Conservation (phyloP, 2,888 invertebrate species). For the Hartigia nigra region DNA sequence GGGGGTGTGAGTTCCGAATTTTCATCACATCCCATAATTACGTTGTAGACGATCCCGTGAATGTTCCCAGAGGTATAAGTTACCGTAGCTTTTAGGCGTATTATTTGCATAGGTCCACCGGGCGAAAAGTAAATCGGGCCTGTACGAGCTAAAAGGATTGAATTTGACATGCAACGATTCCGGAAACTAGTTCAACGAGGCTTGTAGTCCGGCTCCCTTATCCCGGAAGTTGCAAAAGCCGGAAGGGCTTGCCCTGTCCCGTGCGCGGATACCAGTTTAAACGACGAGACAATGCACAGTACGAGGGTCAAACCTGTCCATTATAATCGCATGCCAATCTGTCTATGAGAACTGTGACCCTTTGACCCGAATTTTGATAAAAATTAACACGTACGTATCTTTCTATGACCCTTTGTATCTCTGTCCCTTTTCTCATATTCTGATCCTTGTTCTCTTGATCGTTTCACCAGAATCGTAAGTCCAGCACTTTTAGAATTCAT, state of each 20-base stretch:
- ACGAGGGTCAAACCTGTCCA: not conserved
- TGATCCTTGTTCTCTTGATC: not conserved
- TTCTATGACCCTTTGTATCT: too few species aligned
- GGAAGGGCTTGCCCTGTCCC: constrained; percentile 23
- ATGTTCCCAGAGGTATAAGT: constrained; percentile 56
- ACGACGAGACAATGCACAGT: constrained; percentile 27
- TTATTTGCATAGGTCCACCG: constrained; percentile 51
- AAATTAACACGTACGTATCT: not conserved
- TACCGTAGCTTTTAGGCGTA: constrained; percentile 34
- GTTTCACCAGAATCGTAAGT: not conserved
- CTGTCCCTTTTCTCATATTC: not conserved
- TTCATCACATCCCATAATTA: not conserved
- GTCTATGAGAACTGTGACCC: not conserved
- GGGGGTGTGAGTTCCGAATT: not conserved
- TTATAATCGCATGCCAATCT: not conserved
- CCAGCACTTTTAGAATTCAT: not conserved
- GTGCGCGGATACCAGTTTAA: constrained; percentile 34
- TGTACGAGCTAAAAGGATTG: constrained; percentile 36
- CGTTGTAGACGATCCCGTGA: constrained; percentile 6
- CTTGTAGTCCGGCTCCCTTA: not conserved
- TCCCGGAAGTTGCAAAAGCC: not conserved
- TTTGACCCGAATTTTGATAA: not conserved
- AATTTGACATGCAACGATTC: constrained; percentile 44
- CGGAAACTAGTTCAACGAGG: constrained; percentile 32
- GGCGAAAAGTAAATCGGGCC: constrained; percentile 36